Conservation (phyloP, 2,797 vertebrate species). For the Neoniphon sammara region DNA sequence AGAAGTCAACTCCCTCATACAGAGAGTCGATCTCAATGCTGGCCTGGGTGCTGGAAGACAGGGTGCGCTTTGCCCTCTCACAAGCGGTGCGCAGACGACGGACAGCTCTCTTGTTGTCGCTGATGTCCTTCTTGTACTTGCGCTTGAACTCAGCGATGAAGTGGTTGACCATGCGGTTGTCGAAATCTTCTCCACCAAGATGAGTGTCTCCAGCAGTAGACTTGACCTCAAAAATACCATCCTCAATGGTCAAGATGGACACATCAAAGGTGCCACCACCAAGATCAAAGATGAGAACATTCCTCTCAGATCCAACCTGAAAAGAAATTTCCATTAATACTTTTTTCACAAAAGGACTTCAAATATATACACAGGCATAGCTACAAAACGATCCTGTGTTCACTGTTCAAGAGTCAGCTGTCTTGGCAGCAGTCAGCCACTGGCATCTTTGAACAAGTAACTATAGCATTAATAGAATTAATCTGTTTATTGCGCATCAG, state of each 20-base stretch:
- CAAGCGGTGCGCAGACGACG: slow-evolving; percentile 87
- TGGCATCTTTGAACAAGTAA: too few species aligned
- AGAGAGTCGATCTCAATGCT: slow-evolving; percentile 89
- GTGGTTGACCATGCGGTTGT: slow-evolving; percentile 90
- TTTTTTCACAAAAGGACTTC: too few species aligned
- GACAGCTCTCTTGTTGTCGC: slow-evolving; percentile 89
- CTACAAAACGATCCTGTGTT: too few species aligned
- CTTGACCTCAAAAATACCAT: slow-evolving; percentile 91
- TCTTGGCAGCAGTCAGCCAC: too few species aligned
- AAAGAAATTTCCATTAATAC: too few species aligned
- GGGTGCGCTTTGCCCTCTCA: slow-evolving; percentile 86
- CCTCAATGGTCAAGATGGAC: slow-evolving; percentile 90
- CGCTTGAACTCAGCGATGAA: slow-evolving; percentile 91
- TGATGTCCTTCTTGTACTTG: slow-evolving; percentile 90
- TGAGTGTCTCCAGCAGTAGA: slow-evolving; percentile 90
- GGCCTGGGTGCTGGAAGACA: slow-evolving; percentile 87
- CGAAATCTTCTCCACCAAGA: slow-evolving; percentile 89
- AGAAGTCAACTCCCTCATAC: slow-evolving; percentile 90
- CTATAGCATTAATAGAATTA: too few species aligned
- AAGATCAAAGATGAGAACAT: slow-evolving; percentile 91
- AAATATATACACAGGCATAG: too few species aligned
- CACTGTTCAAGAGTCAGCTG: too few species aligned
- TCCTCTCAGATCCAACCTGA: slow-evolving; percentile 84
- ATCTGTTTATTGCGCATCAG: too few species aligned
- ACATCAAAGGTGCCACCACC: slow-evolving; percentile 92